Conservation (phyloP, 2,113 vertebrate genomes). For the Telmatochromis sp. region DNA sequence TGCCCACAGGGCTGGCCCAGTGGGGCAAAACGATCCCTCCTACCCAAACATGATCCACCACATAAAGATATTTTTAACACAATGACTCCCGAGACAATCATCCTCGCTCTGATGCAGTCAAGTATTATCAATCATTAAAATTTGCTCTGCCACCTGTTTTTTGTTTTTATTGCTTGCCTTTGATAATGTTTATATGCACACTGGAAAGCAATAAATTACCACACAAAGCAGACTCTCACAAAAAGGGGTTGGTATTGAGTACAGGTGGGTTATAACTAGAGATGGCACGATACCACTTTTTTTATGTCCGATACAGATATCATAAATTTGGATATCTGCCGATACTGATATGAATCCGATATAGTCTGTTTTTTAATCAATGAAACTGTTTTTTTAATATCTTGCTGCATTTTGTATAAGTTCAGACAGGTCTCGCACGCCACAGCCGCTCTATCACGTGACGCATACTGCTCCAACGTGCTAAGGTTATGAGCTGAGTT, state of each 20-base stretch:
- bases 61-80: slow-evolving; percentile 76
- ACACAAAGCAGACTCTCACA: slow-evolving; percentile 26
- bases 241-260: slow-evolving; percentile 44
- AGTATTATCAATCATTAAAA: slow-evolving; percentile 12
- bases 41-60: slow-evolving; percentile 72
- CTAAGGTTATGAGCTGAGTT: not conserved
- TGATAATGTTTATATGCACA: not conserved
- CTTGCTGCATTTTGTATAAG: not conserved
- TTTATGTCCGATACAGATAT: not conserved
- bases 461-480: not conserved
- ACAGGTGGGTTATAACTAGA: not conserved
- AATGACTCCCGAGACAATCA: slow-evolving; percentile 56
- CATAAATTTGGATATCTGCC: not conserved
- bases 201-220: slow-evolving; percentile 17
- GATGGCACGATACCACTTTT: not conserved
- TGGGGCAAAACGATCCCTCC: slow-evolving; percentile 71
- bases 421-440: not conserved
- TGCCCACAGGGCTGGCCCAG: slow-evolving; percentile 65
- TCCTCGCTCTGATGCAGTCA: slow-evolving; percentile 26
- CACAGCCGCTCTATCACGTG: not conserved
- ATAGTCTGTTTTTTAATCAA: not conserved
- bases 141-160: not conserved
- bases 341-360: not conserved
- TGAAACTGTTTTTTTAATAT: not conserved
- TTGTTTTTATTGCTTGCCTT: not conserved